Base-by-base conservation (phyloP, 35 echinoderm and acorn worm species). In the Heliocidaris erythrogramma region DNA sequence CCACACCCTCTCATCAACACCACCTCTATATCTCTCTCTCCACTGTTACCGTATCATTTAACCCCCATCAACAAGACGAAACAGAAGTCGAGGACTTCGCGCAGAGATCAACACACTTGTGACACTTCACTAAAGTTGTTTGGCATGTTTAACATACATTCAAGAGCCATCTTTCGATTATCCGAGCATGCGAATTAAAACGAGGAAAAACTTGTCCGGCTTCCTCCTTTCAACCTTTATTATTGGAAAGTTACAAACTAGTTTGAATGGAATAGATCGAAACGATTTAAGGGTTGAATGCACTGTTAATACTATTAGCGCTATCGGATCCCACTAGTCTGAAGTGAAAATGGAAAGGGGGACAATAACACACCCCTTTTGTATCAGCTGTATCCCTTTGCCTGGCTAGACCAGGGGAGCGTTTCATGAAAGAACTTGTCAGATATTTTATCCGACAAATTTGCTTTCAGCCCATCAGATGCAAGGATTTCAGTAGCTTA, bases 241-340 rank as follows among this genome's bases (percentile, higher is more conserved):
- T 78, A 78, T 29, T 78, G 65, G 65, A 78, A 78, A 78, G 65
- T 78, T n/a, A 78, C 65, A 78, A 78, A 27, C 65, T 78, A 21
- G 18, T 78, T 78, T 78, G 18, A 78, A 78, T 78, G 65, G 65
- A 78, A 78, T 24, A 78, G 65, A 78, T 78, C 65, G 65, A 78
- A 78, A 78, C 65, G 65, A 78, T 78, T 78, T 78, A 78, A 78
- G 65, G 65, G 65, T 78, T 78, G 65, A 78, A 78, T 78, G 65
- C 65, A 78, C 65, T 78, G 65, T 78, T 78, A 78, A 78, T 78
- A 78, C 65, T 78, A 78, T 78, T 78, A 78, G 65, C 21, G 65
- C 21, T 78, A 78, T 78, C 8, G 65, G 18, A 78, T 78, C 65
- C 65, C 27, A 7, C 18, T n/a, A 7, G 65, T 21, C 21, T 78